phyloP scores from a whole-genome alignment of 2,888 invertebrate species.

The Drosophila anomalipes region DNA sequence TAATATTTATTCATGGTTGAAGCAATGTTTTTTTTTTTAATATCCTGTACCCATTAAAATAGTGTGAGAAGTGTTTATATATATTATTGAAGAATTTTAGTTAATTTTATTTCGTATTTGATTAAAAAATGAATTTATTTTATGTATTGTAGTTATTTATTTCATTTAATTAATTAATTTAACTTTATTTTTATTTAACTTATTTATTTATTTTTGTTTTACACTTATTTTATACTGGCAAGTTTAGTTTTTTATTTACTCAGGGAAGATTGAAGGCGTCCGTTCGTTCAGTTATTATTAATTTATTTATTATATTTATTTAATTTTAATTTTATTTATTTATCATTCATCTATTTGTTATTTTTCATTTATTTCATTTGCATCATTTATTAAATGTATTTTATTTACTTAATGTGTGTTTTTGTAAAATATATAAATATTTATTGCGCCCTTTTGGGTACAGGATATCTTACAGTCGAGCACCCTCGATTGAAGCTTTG shows the following conservation, averaged over 20 bases:
- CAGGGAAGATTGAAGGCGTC: neutral
- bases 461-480: neutral
- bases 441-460: neutral
- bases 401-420: neutral
- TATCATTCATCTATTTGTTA: neutral
- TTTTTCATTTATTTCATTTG: neutral
- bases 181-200: neutral
- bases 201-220: neutral
- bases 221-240: no score
- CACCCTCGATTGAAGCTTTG: constrained; percentile 22
- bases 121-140: no score
- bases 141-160: no score
- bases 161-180: no score
- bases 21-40: neutral
- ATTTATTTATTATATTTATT: neutral
- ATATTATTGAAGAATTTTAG: neutral
- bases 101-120: no score
- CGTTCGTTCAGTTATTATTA: neutral
- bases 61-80: neutral
- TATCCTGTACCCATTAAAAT: neutral
- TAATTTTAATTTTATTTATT: no score
- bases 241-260: neutral
- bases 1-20: neutral
- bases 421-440: neutral
- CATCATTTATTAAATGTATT: neutral